A percentile compares a stretch with the other conserved stretches of the same genome.
Conservation (phyloP, 2,888 invertebrate genomes). For the Apodemia mormo region DNA sequence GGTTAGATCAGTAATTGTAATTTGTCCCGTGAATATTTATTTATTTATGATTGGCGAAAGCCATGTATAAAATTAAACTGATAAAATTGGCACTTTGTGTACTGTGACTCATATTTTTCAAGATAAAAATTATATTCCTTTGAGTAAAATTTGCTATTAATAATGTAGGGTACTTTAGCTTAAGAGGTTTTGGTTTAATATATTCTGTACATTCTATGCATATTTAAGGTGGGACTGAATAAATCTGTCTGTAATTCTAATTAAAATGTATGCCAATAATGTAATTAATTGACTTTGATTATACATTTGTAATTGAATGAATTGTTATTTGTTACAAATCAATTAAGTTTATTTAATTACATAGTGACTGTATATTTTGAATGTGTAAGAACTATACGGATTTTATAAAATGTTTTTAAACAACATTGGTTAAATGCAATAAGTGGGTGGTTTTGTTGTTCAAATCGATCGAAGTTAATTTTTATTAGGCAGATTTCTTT, state of each 20-base stretch:
- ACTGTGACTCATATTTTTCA: too few relatives aligned
- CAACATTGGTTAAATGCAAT: background rate
- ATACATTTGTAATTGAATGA: slow-evolving; percentile 11
- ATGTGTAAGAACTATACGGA: background rate
- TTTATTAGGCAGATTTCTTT: background rate
- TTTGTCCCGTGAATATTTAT: too few relatives aligned
- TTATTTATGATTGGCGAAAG: too few relatives aligned
- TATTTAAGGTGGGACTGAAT: background rate
- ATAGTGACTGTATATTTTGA: slow-evolving; percentile 4
- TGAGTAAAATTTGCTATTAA: background rate
- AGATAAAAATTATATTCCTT: too few relatives aligned
- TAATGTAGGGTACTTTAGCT: background rate
- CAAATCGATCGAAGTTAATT: background rate
- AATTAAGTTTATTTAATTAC: slow-evolving; percentile 1
- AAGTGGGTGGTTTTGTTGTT: background rate
- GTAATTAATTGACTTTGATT: background rate
- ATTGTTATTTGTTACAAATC: slow-evolving; percentile 5
- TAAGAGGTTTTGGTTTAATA: background rate
- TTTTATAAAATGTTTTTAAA: background rate
- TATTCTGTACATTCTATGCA: background rate
- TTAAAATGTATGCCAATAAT: background rate
- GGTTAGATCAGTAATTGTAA: too few relatives aligned
- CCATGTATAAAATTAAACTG: too few relatives aligned
- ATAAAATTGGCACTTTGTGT: too few relatives aligned
- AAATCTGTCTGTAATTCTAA: background rate